Base-by-base conservation (phyloP, 1,140 invertebrate genomes). In the Zaprionus ghesquierei region DNA sequence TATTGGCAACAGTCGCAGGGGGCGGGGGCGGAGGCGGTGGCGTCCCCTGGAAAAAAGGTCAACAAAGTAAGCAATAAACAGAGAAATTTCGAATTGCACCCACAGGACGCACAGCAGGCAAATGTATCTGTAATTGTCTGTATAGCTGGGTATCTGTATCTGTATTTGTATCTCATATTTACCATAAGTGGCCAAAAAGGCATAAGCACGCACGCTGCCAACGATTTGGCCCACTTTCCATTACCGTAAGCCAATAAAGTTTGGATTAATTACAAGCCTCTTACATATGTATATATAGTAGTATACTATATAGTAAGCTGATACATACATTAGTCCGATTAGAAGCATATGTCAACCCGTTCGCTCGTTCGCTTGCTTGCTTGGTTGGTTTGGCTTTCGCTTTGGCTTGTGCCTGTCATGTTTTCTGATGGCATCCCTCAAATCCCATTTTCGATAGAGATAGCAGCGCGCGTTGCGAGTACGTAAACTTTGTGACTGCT, bases 51-150 rank as follows among this genome's bases (percentile, higher is more conserved):
- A 33, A 60, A 58, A 65, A 73, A 69, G 46, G 55, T 65, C 46
- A 73, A 66, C 62, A 65, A 56, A 55, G 49, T 53, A 68, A 68
- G 63, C 70, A 58, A 71, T 65, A 71, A 71, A 65, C 50, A 54
- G 55, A 54, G 55, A 66, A 65, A 59, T 66, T 72, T 72, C 46
- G 35, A 66, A 72, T 72, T 66, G 65, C 38, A 66, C 69, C 54
- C 62, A 31, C 13, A 60, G 55, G 69, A 72, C 53, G 13, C 15
- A 35, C 38, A 4, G 12, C 6, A 18, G 5, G 18, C 50, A 41
- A 41, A 41, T 15, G 35, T 41, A 15, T 2, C 35, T 41, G 35
- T 41, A 41, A 41, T 41, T 54, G 50, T 63, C 56, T 46, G 2
- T 27, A 15, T 31, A 25, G 18, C 8, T 31, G 31, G 50, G 46